Conservation (phyloP, 2,797 vertebrate genomes). For the Tapera naevia region DNA sequence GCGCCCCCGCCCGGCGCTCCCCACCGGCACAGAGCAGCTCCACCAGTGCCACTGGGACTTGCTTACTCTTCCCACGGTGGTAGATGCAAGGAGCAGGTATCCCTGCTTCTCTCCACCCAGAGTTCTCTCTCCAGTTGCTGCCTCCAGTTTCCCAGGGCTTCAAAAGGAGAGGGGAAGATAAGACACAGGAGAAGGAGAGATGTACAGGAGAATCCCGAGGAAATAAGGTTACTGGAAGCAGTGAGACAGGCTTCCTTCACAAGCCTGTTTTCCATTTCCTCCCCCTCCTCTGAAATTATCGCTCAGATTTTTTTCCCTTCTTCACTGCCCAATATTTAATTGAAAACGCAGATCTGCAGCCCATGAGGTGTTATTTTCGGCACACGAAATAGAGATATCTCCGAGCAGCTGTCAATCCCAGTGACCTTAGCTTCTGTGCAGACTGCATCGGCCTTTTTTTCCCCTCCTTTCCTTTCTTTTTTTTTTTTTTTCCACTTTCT, state of each 20-base stretch:
- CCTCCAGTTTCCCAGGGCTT: not conserved
- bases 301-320: not conserved
- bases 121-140: not conserved
- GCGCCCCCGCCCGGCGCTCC: not conserved
- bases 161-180: not conserved
- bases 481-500: not conserved
- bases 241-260: not conserved
- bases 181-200: not conserved
- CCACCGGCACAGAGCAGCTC: not conserved
- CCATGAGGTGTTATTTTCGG: constrained; percentile 63
- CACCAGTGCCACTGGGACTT: not conserved
- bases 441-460: not conserved
- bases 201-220: not conserved
- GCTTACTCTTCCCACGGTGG: not conserved
- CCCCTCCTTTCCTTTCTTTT: not conserved
- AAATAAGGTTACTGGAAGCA: constrained; percentile 21
- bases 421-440: constrained; percentile 68
- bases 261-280: constrained; percentile 26
- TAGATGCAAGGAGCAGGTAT: not conserved
- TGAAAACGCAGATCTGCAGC: constrained; percentile 54
- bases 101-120: not conserved
- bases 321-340: constrained; percentile 51
- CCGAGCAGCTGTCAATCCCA: constrained; percentile 67
- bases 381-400: constrained; percentile 60
- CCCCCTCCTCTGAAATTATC: constrained; percentile 36